Conservation (phyloP, 2,888 invertebrate genomes). For the Helleia helle region DNA sequence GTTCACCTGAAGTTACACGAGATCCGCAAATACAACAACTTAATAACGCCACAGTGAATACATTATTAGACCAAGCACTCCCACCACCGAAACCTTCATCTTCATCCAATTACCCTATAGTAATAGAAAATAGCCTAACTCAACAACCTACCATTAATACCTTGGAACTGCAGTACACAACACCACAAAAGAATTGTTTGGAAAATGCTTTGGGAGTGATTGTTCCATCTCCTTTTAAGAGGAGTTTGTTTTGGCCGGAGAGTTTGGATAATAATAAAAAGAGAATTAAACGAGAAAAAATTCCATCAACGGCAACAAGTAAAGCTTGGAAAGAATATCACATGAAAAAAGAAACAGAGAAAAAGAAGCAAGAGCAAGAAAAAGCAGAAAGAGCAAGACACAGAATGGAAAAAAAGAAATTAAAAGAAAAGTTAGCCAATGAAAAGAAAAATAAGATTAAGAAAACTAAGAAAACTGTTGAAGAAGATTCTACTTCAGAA, state of each 20-base stretch:
- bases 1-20: no score
- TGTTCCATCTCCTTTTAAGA: conserved; percentile 14
- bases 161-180: conserved; percentile 11
- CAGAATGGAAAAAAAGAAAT: conserved; percentile 9
- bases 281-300: conserved; percentile 12
- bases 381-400: conserved; percentile 13
- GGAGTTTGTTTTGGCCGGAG: conserved; percentile 13
- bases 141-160: conserved; percentile 12
- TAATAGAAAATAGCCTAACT: conserved; percentile 8
- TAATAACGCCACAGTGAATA: no score
- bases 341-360: conserved; percentile 12
- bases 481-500: conserved; percentile 11
- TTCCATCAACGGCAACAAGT: conserved; percentile 14
- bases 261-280: conserved; percentile 11
- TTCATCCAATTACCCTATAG: no score
- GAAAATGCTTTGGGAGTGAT: conserved; percentile 14
- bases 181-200: conserved; percentile 12
- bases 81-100: conserved; percentile 7
- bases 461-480: conserved; percentile 8
- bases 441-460: conserved; percentile 6
- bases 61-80: no score
- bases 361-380: conserved; percentile 12
- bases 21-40: no score
- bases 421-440: conserved; percentile 7
- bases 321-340: conserved; percentile 16